Evolutionary conservation across 1,140 invertebrate genomes (phyloP).

Genomic region (Drosophila ambigua): DNA sequence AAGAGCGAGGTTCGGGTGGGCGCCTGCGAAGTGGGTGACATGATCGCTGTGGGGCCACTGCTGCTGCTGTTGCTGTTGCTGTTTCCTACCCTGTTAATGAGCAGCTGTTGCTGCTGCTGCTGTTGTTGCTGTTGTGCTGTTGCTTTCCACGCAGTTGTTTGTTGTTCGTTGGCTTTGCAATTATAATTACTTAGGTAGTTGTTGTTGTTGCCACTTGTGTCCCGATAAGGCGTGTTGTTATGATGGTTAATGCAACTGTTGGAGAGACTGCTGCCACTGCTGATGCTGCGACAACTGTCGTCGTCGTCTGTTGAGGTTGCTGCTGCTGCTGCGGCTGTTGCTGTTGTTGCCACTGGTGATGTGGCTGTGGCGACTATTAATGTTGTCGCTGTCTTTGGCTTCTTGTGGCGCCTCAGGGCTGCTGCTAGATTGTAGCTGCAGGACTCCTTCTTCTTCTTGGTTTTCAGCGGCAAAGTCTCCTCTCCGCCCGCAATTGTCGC

Average conservation of each 20-base stretch:
- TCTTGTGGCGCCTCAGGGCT: constrained; percentile 66
- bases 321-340: constrained; percentile 37
- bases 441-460: constrained; percentile 67
- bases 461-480: constrained; percentile 41
- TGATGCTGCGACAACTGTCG: constrained; percentile 10
- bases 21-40: constrained; percentile 82
- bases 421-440: constrained; percentile 65
- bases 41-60: constrained; percentile 49
- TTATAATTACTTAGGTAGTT: constrained; percentile 76
- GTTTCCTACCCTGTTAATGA: constrained; percentile 53
- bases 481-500: constrained; percentile 29
- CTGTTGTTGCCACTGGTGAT: constrained; percentile 55
- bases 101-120: constrained; percentile 51
- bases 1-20: constrained; percentile 87
- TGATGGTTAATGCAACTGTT: constrained; percentile 74
- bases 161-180: constrained; percentile 77
- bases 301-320: constrained; percentile 8
- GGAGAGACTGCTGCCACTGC: constrained; percentile 61
- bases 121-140: constrained; percentile 36
- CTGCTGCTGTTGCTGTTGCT: constrained; percentile 35
- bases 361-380: constrained; percentile 14
- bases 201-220: constrained; percentile 57
- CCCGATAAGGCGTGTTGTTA: constrained; percentile 74
- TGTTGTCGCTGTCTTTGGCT: constrained; percentile 51
- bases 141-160: constrained; percentile 59